These are phyloP conservation scores for Iphiclides podalirius DNA, from an alignment of 2,888 invertebrate species.

Conservation along the genomic window DNA sequence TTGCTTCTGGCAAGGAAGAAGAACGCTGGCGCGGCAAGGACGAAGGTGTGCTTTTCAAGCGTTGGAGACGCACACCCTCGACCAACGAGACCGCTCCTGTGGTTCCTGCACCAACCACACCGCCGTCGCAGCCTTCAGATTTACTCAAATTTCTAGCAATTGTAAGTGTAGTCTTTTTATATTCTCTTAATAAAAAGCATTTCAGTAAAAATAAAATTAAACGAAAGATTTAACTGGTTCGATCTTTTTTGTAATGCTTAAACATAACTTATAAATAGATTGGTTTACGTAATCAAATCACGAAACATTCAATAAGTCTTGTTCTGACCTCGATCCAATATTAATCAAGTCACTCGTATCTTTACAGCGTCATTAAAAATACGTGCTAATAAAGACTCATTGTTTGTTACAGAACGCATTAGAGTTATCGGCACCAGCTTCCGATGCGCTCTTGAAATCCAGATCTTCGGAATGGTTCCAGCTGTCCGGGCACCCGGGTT, in stretches of 20 bases:
- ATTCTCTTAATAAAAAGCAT: too few species aligned
- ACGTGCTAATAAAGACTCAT: conserved; percentile 28
- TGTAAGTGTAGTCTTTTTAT: conserved; percentile 79
- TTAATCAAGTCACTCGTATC: neutral
- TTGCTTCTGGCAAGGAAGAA: conserved; percentile 74
- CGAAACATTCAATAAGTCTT: neutral
- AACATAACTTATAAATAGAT: neutral
- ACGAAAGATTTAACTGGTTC: neutral
- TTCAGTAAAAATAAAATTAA: too few species aligned
- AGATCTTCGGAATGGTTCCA: conserved; percentile 90
- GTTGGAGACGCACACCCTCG: conserved; percentile 63
- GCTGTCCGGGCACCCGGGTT: conserved; percentile 94
- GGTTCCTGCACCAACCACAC: conserved; percentile 40
- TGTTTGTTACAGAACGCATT: conserved; percentile 89
- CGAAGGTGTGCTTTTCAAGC: conserved; percentile 68
- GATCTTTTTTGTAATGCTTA: neutral
- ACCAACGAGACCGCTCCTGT: conserved; percentile 44
- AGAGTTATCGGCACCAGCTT: conserved; percentile 94
- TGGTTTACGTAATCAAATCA: conserved; percentile 1
- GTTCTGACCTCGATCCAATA: conserved; percentile 10
- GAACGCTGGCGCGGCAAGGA: conserved; percentile 72
- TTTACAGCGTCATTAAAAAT: neutral
- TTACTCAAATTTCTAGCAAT: conserved; percentile 88
- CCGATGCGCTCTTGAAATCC: conserved; percentile 89
- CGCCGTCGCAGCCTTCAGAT: conserved; percentile 64